Conservation (phyloP, 2,113 vertebrate genomes). For the Calypte anna region DNA sequence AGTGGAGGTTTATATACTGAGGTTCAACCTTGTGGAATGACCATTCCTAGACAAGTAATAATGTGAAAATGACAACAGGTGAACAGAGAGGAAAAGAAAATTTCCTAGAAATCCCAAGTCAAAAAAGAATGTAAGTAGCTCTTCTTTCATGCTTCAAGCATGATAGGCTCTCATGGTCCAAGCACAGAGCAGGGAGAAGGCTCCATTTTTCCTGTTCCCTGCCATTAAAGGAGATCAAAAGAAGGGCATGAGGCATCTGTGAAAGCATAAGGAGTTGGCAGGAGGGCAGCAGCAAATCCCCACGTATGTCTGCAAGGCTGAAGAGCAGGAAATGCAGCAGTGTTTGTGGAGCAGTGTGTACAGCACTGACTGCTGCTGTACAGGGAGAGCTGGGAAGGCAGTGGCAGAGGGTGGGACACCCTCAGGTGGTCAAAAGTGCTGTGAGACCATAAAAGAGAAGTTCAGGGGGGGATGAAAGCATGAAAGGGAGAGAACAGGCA, state of each 20-base stretch:
- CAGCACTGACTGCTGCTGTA: too few species aligned
- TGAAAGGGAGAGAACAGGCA: not conserved
- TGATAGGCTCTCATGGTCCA: not conserved
- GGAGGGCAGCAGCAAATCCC: not conserved
- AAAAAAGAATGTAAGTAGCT: not conserved
- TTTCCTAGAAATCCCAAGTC: not conserved
- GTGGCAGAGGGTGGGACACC: rapidly evolving
- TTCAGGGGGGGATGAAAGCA: not conserved
- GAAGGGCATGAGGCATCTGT: not conserved
- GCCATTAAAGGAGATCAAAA: not conserved
- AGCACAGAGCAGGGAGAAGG: not conserved
- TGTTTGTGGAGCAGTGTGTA: rapidly evolving
- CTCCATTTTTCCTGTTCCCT: not conserved
- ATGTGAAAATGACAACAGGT: not conserved
- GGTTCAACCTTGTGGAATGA: not conserved
- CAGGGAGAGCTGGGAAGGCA: not conserved
- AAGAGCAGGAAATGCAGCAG: not conserved
- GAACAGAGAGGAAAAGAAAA: not conserved
- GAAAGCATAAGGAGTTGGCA: not conserved
- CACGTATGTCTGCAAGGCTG: rapidly evolving
- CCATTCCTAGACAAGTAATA: not conserved
- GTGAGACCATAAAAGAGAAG: not conserved
- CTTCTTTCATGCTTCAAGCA: not conserved
- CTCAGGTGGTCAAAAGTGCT: not conserved
- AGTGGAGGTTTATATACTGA: not conserved